phyloP scores from a whole-genome alignment of 2,888 invertebrate species.

The Pomacea canaliculata region DNA sequence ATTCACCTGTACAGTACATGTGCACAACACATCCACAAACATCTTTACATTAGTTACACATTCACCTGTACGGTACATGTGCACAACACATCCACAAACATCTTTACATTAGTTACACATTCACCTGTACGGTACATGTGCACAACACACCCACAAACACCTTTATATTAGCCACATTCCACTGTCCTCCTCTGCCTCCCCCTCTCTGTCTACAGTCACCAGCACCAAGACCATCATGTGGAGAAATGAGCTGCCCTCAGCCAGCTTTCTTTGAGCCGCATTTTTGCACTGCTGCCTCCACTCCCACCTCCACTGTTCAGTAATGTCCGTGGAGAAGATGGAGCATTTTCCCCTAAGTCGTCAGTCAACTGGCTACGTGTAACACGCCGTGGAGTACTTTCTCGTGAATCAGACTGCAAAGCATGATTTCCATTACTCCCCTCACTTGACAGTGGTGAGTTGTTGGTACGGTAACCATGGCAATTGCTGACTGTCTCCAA shows the following conservation, averaged over 20 bases:
- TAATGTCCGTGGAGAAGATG: background rate
- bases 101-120: too few species aligned
- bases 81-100: too few species aligned
- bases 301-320: background rate
- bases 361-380: constrained; percentile 34
- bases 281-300: constrained; percentile 5
- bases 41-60: too few species aligned
- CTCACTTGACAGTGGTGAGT: constrained; percentile 37
- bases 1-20: too few species aligned
- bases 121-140: too few species aligned
- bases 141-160: too few species aligned
- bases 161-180: too few species aligned
- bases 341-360: constrained; percentile 28
- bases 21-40: too few species aligned
- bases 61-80: too few species aligned
- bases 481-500: constrained; percentile 17
- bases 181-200: too few species aligned
- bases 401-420: constrained; percentile 25
- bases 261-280: constrained; percentile 12
- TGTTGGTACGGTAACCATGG: constrained; percentile 31
- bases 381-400: constrained; percentile 34
- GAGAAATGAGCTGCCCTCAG: constrained; percentile 19
- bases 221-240: constrained; percentile 13
- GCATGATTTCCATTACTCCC: constrained; percentile 27
- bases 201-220: too few species aligned